These are phyloP conservation scores for Sula dactylatra DNA, from an alignment of 2,113 vertebrate genomes.

Conservation along the genomic window DNA sequence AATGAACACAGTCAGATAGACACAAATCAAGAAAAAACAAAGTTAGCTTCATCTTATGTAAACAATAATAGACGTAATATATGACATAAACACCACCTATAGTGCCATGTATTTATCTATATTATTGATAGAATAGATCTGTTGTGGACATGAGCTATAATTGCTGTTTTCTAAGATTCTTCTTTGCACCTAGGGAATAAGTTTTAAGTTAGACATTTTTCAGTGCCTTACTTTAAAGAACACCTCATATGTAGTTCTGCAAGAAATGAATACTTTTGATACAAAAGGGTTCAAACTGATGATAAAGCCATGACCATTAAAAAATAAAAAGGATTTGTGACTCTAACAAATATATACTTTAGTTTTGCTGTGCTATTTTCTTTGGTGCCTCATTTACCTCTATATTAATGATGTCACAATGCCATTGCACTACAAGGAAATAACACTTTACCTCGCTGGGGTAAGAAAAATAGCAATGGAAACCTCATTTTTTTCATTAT, in stretches of 20 bases:
- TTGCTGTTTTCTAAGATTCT: not conserved
- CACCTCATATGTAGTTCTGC: not conserved
- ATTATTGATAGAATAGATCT: not conserved
- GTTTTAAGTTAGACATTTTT: not conserved
- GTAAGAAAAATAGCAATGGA: not conserved
- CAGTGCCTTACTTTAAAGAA: not conserved
- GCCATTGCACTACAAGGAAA: not conserved
- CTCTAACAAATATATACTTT: not conserved
- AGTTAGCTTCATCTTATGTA: not conserved
- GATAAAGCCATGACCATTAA: not conserved
- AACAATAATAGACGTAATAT: not conserved
- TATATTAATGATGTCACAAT: not conserved
- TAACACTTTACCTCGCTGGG: not conserved
- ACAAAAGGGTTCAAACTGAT: not conserved
- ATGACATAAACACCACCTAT: not conserved
- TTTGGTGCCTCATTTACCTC: not conserved
- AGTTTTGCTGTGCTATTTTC: not conserved
- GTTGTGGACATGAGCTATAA: not conserved
- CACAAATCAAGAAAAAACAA: not conserved
- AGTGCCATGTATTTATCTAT: not conserved
- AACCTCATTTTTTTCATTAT: not conserved
- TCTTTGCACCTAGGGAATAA: not conserved
- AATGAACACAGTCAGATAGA: not conserved
- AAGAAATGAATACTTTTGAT: not conserved
- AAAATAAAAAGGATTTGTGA: conserved; percentile 26